These are phyloP conservation scores for Cichladusa arquata DNA, from an alignment of 2,113 vertebrate species.

Conservation along the genomic window DNA sequence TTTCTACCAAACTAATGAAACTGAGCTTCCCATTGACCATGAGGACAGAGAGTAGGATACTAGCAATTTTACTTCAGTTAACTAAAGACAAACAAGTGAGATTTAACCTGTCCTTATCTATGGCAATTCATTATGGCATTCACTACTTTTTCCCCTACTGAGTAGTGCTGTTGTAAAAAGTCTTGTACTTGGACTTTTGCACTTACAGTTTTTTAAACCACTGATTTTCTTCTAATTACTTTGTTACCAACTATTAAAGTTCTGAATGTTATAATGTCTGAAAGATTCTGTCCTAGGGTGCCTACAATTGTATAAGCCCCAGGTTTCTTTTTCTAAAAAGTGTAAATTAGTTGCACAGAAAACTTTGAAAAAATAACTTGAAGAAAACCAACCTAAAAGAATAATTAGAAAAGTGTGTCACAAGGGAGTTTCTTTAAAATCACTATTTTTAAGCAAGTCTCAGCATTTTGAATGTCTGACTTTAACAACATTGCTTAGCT, in stretches of 20 bases:
- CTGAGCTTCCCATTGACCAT: background rate
- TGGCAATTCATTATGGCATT: background rate
- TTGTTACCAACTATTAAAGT: background rate
- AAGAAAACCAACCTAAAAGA: background rate
- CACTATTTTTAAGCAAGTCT: background rate
- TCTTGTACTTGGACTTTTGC: background rate
- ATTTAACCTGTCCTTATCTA: background rate
- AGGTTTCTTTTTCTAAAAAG: background rate
- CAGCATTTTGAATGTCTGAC: background rate
- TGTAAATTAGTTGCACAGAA: background rate
- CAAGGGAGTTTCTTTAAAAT: background rate
- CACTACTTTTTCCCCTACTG: background rate
- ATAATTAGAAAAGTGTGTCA: background rate
- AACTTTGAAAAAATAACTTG: background rate
- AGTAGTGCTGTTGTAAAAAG: background rate
- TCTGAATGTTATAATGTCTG: background rate
- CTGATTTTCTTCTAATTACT: background rate
- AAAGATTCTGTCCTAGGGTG: background rate
- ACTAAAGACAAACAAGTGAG: background rate
- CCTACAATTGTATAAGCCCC: no score
- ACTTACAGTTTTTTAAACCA: background rate
- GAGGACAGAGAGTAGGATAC: background rate
- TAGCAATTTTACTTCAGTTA: background rate
- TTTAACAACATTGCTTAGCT: slow-evolving; percentile 16
- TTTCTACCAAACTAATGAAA: background rate